These are phyloP conservation scores for Salvelinus alpinus DNA, from an alignment of 2,113 vertebrate genomes.

Conservation along the genomic window DNA sequence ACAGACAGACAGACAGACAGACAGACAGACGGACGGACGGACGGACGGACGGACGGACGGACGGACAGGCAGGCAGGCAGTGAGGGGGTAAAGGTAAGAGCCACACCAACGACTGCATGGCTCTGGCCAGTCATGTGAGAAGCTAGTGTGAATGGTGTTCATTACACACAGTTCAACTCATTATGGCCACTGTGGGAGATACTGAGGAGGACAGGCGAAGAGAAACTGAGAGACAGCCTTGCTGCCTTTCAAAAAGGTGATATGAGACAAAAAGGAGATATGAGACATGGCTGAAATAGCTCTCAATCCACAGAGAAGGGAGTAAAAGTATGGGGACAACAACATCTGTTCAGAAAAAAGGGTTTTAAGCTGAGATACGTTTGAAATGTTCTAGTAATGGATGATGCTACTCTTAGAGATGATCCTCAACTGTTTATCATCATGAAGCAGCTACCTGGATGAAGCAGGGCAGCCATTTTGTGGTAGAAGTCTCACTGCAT, in stretches of 20 bases:
- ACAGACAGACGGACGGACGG: background rate
- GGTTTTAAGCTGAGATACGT: no score
- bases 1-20: no score
- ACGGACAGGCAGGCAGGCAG: background rate
- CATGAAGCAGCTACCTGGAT: background rate
- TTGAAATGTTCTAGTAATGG: background rate
- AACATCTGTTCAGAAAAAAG: no score
- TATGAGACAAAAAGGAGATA: background rate
- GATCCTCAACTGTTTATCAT: background rate
- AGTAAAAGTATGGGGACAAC: no score
- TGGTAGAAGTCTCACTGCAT: background rate
- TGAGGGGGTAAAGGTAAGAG: background rate
- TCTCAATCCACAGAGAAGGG: background rate
- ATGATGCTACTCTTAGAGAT: background rate
- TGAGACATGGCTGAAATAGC: background rate
- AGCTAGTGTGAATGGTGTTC: background rate
- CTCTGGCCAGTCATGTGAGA: background rate
- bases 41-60: background rate
- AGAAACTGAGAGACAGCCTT: background rate
- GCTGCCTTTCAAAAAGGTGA: background rate
- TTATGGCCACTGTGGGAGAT: background rate
- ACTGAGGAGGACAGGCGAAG: background rate
- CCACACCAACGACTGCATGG: background rate
- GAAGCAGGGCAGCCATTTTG: background rate
- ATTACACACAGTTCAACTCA: conserved; percentile 8